Conservation (phyloP, 2,888 invertebrate genomes). For the Caenorhabditis sp. region DNA sequence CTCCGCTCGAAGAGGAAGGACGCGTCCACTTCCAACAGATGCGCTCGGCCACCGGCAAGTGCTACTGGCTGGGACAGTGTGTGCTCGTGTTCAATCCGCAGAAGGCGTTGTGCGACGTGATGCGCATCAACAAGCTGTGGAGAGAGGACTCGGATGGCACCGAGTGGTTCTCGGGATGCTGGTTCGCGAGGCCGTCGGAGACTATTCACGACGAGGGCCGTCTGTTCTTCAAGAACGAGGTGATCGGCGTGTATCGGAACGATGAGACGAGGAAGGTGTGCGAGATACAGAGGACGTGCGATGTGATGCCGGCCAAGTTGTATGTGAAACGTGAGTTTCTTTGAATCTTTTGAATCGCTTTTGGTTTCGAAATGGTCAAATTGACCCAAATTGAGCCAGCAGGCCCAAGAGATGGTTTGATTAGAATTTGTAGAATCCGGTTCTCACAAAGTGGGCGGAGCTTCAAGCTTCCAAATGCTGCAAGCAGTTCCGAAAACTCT, state of each 20-base stretch:
- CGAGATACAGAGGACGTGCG: constrained; percentile 93
- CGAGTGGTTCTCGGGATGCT: constrained; percentile 94
- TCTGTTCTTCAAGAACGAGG: constrained; percentile 94
- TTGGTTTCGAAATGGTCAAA: too few relatives aligned
- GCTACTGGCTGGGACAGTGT: constrained; percentile 88
- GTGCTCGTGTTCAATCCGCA: constrained; percentile 93
- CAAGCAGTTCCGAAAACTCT: too few relatives aligned
- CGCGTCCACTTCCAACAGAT: constrained; percentile 70
- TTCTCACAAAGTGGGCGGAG: too few relatives aligned
- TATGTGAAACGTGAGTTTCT: constrained; percentile 84
- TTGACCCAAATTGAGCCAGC: too few relatives aligned
- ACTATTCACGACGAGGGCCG: constrained; percentile 87
- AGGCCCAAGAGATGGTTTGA: too few relatives aligned
- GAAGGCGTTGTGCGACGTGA: constrained; percentile 92
- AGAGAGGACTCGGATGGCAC: constrained; percentile 90
- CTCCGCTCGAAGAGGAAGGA: constrained; percentile 50
- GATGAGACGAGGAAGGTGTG: constrained; percentile 94
- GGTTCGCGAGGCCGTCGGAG: constrained; percentile 93
- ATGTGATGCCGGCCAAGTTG: constrained; percentile 92
- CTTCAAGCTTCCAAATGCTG: too few relatives aligned
- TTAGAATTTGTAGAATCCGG: too few relatives aligned
- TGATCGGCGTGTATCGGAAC: constrained; percentile 78
- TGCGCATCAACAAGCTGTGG: constrained; percentile 96
- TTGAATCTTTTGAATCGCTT: too few relatives aligned
- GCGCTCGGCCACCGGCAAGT: constrained; percentile 64